These are phyloP conservation scores for Lycia hirtaria DNA, from an alignment of 2,888 invertebrate species.

Conservation along the genomic window DNA sequence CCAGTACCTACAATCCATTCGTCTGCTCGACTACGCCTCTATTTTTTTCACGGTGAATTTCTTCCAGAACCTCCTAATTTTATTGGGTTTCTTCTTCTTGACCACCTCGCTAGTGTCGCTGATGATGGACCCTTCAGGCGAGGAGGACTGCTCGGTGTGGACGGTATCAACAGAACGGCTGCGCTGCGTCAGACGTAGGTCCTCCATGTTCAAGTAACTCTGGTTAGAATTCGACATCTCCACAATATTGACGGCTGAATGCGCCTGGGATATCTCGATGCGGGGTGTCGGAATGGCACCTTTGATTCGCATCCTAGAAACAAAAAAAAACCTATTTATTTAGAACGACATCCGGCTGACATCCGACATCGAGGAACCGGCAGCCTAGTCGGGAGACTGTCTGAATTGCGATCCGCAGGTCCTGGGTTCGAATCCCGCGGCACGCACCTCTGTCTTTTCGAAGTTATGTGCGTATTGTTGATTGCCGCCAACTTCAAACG, in stretches of 20 bases:
- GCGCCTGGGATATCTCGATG: slow-evolving; percentile 18
- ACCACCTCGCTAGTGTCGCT: slow-evolving; percentile 33
- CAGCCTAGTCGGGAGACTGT: too few relatives aligned
- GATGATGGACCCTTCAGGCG: slow-evolving; percentile 16
- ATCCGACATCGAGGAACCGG: too few relatives aligned
- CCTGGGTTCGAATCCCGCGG: too few relatives aligned
- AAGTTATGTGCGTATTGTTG: too few relatives aligned
- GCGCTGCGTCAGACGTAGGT: slow-evolving; percentile 8
- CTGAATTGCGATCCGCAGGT: too few relatives aligned
- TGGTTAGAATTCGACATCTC: slow-evolving; percentile 42
- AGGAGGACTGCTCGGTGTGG: background rate
- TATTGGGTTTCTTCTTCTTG: slow-evolving; percentile 28
- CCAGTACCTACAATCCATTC: background rate
- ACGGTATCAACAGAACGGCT: slow-evolving; percentile 8
- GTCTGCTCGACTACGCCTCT: background rate
- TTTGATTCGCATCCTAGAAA: slow-evolving; percentile 3
- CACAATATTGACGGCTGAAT: slow-evolving; percentile 54
- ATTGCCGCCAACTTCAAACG: too few relatives aligned
- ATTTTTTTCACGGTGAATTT: slow-evolving; percentile 27
- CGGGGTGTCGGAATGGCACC: slow-evolving; percentile 15
- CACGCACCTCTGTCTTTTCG: too few relatives aligned
- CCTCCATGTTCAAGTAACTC: slow-evolving; percentile 4
- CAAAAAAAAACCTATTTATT: background rate
- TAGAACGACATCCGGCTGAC: too few relatives aligned
- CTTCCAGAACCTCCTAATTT: slow-evolving; percentile 4